phyloP scores from a whole-genome alignment of 2,113 vertebrate species.

The Antechinus stuartii region DNA sequence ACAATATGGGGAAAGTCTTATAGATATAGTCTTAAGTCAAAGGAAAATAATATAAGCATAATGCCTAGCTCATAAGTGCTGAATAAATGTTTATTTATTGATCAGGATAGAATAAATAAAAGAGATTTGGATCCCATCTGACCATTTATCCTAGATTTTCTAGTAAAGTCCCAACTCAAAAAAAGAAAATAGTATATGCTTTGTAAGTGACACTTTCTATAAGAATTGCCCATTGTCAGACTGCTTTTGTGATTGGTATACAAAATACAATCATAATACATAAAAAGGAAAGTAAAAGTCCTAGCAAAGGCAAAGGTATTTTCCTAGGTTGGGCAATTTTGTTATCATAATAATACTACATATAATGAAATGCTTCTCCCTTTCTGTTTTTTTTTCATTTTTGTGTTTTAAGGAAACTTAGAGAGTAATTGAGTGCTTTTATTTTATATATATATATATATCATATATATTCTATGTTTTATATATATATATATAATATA shows the following conservation, averaged over 20 bases:
- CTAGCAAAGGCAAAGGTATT: background rate
- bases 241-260: background rate
- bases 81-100: background rate
- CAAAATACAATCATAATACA: background rate
- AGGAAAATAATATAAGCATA: background rate
- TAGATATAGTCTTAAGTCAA: background rate
- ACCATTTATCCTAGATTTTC: background rate
- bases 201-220: background rate
- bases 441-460: background rate
- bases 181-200: background rate
- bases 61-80: background rate
- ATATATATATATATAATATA: no score
- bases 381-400: background rate
- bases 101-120: background rate
- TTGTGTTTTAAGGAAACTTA: background rate
- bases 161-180: background rate
- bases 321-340: background rate
- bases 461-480: no score
- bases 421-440: background rate
- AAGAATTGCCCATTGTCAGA: background rate
- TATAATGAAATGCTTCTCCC: background rate
- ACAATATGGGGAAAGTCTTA: background rate
- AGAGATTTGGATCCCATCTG: background rate
- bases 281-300: background rate
- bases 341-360: background rate